Base-by-base conservation (phyloP, 2,797 vertebrate species). In the Staurois parvus region DNA sequence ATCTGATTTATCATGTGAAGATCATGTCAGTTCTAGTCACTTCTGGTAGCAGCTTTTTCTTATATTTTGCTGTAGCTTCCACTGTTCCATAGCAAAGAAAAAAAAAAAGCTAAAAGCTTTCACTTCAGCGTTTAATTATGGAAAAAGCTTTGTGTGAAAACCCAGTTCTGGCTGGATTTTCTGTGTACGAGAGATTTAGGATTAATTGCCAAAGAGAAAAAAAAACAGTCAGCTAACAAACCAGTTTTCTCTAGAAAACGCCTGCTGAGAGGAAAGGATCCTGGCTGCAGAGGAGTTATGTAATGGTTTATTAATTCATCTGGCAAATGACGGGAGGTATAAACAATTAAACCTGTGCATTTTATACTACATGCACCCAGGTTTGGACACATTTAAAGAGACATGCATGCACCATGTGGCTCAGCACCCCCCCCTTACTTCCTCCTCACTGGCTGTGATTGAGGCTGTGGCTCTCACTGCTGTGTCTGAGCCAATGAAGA, bases 171-270 rank as follows among this genome's bases (percentile, higher is more conserved):
- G 42, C 69, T 68, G 72, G 59, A 75, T 80, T 80, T 66, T 74
- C 70, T 28, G 32, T 59, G 79, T 56, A 37, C 9, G 52, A 32
- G 32, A 21, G 26, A 68, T 80, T 80, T 74, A 80, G n/a, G 30
- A 75, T 85, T 85, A 75, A 78, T 84, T 72, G 45, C 67, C 48
- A 68, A 73, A 85, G 45, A 12, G n/a, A 42, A 48, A 67, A 59
- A 26, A 73, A 74, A 64, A 37, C 29, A 85, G 40, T 52, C 69
- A 75, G 62, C 40, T 29, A 79, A 45, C 40, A 68, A 80, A 75
- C 77, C 45, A 85, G 84, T 85, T 34, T 59, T n/a, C 56, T 40
- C 84, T 69, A 56, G 84, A 73, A 68, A 7, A 24, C 40, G 40
- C 72, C 56, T 37, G 84, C 52, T 68, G 11, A 1, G 32, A n/a